A percentile compares a stretch with the other conserved stretches of the same genome.
Evolutionary conservation across 2,113 vertebrate species (phyloP).

Genomic region (Laticauda laticaudata): DNA sequence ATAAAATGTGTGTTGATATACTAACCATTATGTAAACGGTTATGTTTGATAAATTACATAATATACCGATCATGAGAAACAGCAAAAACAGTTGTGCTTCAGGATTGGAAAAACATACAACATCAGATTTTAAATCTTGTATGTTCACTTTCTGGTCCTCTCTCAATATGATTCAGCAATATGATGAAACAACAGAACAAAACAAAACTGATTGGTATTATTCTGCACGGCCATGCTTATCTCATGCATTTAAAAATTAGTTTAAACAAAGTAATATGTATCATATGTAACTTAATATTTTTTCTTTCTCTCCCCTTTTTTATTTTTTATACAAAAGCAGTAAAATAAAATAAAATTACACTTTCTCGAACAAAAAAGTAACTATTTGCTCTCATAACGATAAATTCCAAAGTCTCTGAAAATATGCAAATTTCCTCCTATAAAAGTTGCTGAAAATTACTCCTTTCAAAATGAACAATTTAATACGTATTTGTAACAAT

Average conservation of each 20-base stretch:
- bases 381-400: neutral
- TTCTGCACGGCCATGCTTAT: neutral
- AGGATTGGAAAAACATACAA: neutral
- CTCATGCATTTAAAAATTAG: neutral
- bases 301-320: neutral
- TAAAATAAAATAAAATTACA: neutral
- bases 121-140: neutral
- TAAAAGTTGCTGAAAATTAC: neutral
- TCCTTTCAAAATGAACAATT: neutral
- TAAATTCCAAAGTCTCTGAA: neutral
- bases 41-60: neutral
- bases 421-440: neutral
- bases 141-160: neutral
- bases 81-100: neutral
- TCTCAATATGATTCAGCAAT: neutral
- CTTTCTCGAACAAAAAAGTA: neutral
- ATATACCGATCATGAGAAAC: neutral
- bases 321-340: neutral
- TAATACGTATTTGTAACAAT: neutral
- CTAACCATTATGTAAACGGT: neutral
- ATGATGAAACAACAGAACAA: neutral
- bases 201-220: neutral
- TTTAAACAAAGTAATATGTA: neutral
- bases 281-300: neutral
- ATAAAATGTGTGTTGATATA: neutral